Percentiles rank a stretch among this genome's conserved stretches.
These are phyloP conservation scores for Nymphalis io DNA, from an alignment of 1,140 invertebrate species.

Conservation along the genomic window DNA sequence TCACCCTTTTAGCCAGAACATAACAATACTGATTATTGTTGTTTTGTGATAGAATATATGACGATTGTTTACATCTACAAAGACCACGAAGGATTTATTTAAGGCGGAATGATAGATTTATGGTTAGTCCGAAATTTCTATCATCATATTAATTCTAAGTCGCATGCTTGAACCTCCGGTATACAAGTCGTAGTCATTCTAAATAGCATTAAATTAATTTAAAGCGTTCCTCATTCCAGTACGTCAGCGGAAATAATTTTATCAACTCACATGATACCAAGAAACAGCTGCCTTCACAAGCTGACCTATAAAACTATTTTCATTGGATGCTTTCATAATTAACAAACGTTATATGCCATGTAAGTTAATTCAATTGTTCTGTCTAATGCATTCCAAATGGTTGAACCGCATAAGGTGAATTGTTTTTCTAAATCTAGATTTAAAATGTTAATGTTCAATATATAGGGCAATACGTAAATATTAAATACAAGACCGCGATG, in stretches of 20 bases:
- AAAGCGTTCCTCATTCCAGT: conserved; percentile 13
- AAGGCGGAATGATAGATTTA: no score
- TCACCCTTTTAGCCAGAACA: no score
- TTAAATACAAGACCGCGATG: no score
- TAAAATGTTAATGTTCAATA: no score
- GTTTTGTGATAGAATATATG: no score
- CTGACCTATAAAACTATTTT: conserved; percentile 13
- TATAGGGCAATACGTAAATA: no score
- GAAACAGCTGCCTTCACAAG: conserved; percentile 9
- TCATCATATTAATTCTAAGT: not conserved
- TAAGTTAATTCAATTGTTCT: not conserved
- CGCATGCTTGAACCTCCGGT: not conserved
- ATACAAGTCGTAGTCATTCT: not conserved
- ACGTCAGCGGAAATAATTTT: conserved; percentile 21
- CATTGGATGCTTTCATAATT: not conserved
- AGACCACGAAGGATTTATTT: no score
- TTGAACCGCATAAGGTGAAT: no score
- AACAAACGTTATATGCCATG: not conserved
- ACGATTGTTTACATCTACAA: no score
- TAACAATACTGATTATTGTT: no score
- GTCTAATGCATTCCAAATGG: no score
- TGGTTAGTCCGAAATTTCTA: not conserved
- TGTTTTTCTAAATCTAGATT: no score
- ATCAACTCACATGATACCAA: conserved; percentile 14
- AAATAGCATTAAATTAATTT: not conserved